Conservation (phyloP, 2,888 invertebrate genomes). For the Conomelus anceps region DNA sequence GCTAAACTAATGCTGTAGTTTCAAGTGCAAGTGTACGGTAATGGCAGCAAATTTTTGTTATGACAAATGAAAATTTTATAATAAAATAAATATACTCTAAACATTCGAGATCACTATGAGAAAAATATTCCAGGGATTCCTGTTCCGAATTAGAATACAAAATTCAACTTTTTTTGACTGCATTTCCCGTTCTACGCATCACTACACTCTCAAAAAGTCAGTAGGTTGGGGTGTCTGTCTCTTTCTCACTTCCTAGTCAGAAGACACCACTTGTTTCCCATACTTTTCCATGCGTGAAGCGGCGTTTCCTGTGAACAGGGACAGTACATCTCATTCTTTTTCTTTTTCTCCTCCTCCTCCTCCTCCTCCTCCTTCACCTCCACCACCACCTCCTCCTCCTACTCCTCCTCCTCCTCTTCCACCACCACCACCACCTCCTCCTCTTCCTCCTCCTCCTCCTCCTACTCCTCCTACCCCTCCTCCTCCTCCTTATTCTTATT, state of each 20-base stretch:
- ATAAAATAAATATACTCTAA: too few relatives aligned
- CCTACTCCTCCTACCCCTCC: background rate
- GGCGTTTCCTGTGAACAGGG: background rate
- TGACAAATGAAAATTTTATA: too few relatives aligned
- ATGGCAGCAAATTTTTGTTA: too few relatives aligned
- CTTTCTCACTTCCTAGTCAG: background rate
- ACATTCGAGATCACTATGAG: too few relatives aligned
- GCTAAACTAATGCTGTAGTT: too few relatives aligned
- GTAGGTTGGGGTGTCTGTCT: background rate
- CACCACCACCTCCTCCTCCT: background rate
- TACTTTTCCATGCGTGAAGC: background rate
- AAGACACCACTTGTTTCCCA: background rate
- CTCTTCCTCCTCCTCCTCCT: background rate
- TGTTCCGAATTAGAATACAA: background rate
- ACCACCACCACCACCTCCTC: background rate
- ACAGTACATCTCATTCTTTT: background rate
- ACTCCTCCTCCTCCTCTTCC: background rate
- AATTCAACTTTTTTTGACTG: background rate
- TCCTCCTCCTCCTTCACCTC: background rate
- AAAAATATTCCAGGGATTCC: background rate
- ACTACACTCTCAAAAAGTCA: background rate
- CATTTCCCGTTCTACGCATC: background rate
- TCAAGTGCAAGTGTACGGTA: too few relatives aligned
- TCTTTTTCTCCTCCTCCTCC: background rate
- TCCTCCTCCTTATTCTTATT: too few relatives aligned